Percentiles rank a stretch among this genome's conserved stretches.
phyloP scores from a whole-genome alignment of 2,888 invertebrate species.

The Macropis europaea region DNA sequence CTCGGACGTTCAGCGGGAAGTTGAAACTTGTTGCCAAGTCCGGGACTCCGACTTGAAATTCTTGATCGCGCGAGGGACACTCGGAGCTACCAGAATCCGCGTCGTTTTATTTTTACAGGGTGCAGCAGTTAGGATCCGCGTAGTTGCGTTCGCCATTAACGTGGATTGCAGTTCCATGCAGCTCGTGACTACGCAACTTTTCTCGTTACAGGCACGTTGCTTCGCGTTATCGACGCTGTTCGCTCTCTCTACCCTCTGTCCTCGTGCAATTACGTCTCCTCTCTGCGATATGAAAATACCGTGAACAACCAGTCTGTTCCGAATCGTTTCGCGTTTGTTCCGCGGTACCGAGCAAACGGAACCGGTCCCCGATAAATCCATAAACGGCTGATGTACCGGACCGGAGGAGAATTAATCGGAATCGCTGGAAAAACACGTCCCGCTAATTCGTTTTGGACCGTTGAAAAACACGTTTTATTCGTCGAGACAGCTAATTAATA shows the following conservation, averaged over 20 bases:
- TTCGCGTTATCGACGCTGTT: constrained; percentile 14
- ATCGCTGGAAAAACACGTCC: background rate
- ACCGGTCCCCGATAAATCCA: background rate
- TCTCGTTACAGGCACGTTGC: background rate
- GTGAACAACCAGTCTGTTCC: too few relatives aligned
- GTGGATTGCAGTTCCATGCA: constrained; percentile 1
- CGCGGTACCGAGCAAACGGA: background rate
- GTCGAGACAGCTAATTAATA: background rate
- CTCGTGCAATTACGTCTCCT: background rate
- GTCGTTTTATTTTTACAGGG: background rate
- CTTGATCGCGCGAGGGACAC: too few relatives aligned
- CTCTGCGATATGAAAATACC: background rate
- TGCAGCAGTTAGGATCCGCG: background rate
- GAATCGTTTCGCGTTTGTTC: constrained; percentile 1
- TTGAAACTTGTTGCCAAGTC: too few relatives aligned
- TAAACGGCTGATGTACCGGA: background rate
- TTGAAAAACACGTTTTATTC: background rate
- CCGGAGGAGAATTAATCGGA: background rate
- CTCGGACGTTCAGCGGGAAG: too few relatives aligned
- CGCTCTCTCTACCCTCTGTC: background rate
- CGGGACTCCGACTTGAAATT: too few relatives aligned
- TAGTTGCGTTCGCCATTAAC: constrained; percentile 5
- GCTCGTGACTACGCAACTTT: constrained; percentile 10
- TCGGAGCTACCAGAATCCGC: too few relatives aligned
- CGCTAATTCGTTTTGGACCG: background rate